phyloP scores from a whole-genome alignment of 1,140 invertebrate species.

The Elymnias hypermnestra region DNA sequence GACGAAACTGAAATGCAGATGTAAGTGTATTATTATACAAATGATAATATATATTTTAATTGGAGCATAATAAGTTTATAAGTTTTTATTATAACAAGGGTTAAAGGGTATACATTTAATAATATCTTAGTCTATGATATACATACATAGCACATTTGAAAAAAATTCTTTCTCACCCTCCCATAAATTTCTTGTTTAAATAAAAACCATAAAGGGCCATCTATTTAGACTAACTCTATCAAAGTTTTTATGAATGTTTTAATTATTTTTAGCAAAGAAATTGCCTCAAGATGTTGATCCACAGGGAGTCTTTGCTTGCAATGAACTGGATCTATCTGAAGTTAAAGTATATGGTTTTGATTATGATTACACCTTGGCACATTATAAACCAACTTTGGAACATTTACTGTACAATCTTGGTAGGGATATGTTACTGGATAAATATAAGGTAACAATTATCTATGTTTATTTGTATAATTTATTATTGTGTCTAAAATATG shows the following conservation, averaged over 20 bases:
- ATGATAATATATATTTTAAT: too few species aligned
- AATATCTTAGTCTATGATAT: too few species aligned
- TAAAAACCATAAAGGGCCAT: too few species aligned
- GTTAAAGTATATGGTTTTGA: conserved; percentile 98
- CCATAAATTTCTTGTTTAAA: too few species aligned
- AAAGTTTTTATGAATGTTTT: conserved; percentile 3
- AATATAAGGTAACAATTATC: conserved; percentile 94
- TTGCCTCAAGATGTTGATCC: conserved; percentile 90
- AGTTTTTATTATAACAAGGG: too few species aligned
- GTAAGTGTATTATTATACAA: conserved; percentile 66
- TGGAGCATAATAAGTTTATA: too few species aligned
- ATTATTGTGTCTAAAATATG: too few species aligned
- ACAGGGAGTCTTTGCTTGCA: conserved; percentile 96
- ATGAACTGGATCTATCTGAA: conserved; percentile 93
- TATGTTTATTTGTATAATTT: too few species aligned
- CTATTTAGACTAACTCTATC: too few species aligned
- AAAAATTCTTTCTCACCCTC: too few species aligned
- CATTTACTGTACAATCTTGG: conserved; percentile 95
- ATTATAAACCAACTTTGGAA: conserved; percentile 94
- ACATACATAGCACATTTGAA: too few species aligned
- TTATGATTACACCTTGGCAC: conserved; percentile 98
- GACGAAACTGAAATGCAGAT: conserved; percentile 72
- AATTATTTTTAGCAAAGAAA: conserved; percentile 85
- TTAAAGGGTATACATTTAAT: too few species aligned
- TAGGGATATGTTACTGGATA: conserved; percentile 89